Evolutionary conservation across 53 echinoderm and acorn worm species (phyloP).

Genomic region (Hippasteria phrygiana): DNA sequence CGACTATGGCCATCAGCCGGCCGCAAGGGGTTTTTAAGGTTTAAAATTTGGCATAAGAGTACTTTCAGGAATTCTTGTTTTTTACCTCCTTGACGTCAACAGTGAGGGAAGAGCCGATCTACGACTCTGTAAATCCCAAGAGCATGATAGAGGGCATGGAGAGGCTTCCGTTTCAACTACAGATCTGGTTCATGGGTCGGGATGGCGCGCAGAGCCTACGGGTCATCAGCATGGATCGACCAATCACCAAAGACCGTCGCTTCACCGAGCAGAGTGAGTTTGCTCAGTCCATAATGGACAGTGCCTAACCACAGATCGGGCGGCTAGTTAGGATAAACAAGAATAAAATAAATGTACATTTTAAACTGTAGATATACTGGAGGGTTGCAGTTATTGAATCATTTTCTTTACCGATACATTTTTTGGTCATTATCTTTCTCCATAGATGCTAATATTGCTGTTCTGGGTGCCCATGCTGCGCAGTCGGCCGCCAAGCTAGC

Average conservation of each 20-base stretch:
- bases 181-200: constrained; percentile 86
- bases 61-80: not conserved
- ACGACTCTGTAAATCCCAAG: constrained; percentile 76
- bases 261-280: constrained; percentile 94
- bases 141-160: constrained; percentile 91
- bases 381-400: not conserved
- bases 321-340: too few species aligned
- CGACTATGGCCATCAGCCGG: too few species aligned
- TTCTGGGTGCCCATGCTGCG: constrained; percentile 90
- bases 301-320: too few species aligned
- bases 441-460: constrained; percentile 92
- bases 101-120: constrained; percentile 78
- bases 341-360: too few species aligned
- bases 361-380: too few species aligned
- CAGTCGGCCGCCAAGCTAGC: constrained; percentile 96
- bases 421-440: not conserved
- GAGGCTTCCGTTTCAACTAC: constrained; percentile 93
- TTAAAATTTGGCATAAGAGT: too few species aligned
- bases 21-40: too few species aligned
- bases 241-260: constrained; percentile 88
- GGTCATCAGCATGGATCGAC: constrained; percentile 93
- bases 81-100: not conserved
- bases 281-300: not conserved
- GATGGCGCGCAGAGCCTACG: constrained; percentile 85
- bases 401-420: not conserved